Conservation (phyloP, 1,140 invertebrate genomes). For the Drosophila asahinai region DNA sequence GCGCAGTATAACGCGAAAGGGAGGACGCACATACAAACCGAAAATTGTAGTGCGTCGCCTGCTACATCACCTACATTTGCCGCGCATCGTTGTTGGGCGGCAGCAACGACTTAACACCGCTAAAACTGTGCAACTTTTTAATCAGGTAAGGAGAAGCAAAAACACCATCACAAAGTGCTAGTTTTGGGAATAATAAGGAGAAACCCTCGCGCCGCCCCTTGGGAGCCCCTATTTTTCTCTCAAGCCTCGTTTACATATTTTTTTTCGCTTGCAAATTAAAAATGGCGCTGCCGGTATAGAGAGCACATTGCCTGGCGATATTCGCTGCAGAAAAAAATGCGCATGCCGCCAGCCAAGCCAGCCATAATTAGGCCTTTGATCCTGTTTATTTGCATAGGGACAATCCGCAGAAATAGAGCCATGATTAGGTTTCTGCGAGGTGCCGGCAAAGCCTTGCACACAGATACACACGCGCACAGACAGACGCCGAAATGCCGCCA, state of each 20-base stretch:
- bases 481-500: slow-evolving; percentile 41
- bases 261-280: slow-evolving; percentile 66
- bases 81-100: slow-evolving; percentile 29
- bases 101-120: slow-evolving; percentile 5
- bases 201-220: neutral
- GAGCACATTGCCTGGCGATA: slow-evolving; percentile 32
- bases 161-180: neutral
- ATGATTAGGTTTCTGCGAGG: neutral
- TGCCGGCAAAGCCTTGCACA: slow-evolving; percentile 23
- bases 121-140: slow-evolving; percentile 27
- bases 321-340: neutral
- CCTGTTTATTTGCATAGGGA: neutral
- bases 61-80: slow-evolving; percentile 37
- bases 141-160: slow-evolving; percentile 45
- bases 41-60: slow-evolving; percentile 52
- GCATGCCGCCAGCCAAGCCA: too few species aligned
- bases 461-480: slow-evolving; percentile 24
- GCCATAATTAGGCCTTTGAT: neutral
- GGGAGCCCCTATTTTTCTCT: neutral
- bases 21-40: slow-evolving; percentile 9
- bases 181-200: neutral
- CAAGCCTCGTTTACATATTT: slow-evolving; percentile 20
- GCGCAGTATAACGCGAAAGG: neutral
- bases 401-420: too few species aligned
- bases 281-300: slow-evolving; percentile 74